Conservation (phyloP, 2,797 vertebrate species). For the Labroides dimidiatus region DNA sequence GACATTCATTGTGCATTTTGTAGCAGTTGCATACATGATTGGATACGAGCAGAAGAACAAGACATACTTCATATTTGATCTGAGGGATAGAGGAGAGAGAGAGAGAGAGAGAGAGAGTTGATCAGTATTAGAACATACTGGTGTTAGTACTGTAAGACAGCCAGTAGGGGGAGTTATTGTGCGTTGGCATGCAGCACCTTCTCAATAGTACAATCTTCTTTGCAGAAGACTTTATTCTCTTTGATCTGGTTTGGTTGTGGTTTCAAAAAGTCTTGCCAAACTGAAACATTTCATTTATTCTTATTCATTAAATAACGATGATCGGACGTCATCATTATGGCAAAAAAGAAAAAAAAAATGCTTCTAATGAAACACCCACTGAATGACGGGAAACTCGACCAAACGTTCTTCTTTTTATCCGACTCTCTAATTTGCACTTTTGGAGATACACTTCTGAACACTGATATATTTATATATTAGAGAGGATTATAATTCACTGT, state of each 20-base stretch:
- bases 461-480: constrained; percentile 17
- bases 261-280: constrained; percentile 48
- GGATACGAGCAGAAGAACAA: constrained; percentile 66
- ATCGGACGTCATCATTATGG: constrained; percentile 38
- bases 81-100: constrained; percentile 9
- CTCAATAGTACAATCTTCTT: constrained; percentile 51
- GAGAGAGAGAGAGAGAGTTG: constrained; percentile 16
- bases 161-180: constrained; percentile 63
- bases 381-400: constrained; percentile 24
- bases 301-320: constrained; percentile 26
- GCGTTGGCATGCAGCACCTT: constrained; percentile 69
- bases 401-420: constrained; percentile 18
- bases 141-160: constrained; percentile 48
- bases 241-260: constrained; percentile 46
- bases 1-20: constrained; percentile 81
- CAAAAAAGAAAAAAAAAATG: constrained; percentile 42
- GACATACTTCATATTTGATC: constrained; percentile 54
- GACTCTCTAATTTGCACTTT: constrained; percentile 33
- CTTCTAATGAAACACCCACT: constrained; percentile 35
- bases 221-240: constrained; percentile 64
- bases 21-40: constrained; percentile 76
- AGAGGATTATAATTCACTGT: constrained; percentile 53
- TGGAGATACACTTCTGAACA: constrained; percentile 46
- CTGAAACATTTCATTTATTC: constrained; percentile 37
- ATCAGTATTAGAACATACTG: constrained; percentile 79